Conservation (phyloP, 2,888 invertebrate species). For the Calameuta filiformis region DNA sequence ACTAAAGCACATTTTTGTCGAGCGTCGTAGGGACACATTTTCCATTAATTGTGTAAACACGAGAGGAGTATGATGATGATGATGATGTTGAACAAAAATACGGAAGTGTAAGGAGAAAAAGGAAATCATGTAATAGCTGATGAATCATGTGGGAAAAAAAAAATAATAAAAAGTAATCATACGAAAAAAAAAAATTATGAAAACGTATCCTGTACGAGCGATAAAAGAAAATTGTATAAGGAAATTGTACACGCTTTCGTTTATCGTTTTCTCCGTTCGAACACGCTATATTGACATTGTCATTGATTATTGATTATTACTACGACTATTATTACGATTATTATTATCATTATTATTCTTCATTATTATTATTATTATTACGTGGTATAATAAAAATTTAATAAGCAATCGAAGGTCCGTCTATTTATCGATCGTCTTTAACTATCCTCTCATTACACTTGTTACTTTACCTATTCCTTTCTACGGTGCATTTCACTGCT, state of each 20-base stretch:
- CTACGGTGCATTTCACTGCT: too few relatives aligned
- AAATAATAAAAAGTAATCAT: constrained; percentile 44
- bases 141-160: constrained; percentile 16
- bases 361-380: constrained; percentile 62
- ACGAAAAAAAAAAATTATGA: constrained; percentile 22
- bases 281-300: constrained; percentile 56
- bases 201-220: constrained; percentile 15
- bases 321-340: constrained; percentile 26
- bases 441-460: neutral
- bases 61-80: constrained; percentile 33
- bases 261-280: constrained; percentile 54
- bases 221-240: constrained; percentile 26
- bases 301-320: constrained; percentile 51
- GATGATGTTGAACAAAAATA: neutral
- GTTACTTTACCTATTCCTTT: neutral
- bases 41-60: constrained; percentile 64
- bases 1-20: constrained; percentile 62
- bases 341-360: constrained; percentile 41
- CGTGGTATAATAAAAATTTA: constrained; percentile 65
- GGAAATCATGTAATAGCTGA: constrained; percentile 7
- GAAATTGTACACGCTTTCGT: constrained; percentile 16
- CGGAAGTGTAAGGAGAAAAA: constrained; percentile 17
- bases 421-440: neutral
- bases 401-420: constrained; percentile 46
- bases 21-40: constrained; percentile 62